Evolutionary conservation across 53 echinoderm and acorn worm genomes (phyloP).

Genomic region (Holothuria leucospilota): DNA sequence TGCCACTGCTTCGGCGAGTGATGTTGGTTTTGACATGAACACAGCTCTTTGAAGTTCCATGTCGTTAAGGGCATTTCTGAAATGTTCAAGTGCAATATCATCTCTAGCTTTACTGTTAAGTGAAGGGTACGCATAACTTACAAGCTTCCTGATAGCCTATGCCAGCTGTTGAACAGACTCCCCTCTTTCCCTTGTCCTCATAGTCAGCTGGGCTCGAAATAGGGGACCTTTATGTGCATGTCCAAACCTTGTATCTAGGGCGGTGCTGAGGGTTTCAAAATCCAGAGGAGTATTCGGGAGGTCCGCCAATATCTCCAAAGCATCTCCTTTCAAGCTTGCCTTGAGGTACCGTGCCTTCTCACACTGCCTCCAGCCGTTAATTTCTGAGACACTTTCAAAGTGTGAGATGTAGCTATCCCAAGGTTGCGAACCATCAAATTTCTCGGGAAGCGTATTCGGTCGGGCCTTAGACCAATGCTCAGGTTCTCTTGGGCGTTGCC

Average conservation of each 20-base stretch:
- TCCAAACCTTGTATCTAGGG: background rate
- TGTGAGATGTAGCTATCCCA: slow-evolving; percentile 2
- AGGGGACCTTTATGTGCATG: background rate
- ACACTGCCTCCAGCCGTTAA: background rate
- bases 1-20: background rate
- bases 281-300: background rate
- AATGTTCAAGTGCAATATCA: background rate
- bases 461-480: background rate
- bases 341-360: background rate
- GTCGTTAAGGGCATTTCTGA: background rate
- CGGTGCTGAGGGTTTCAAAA: background rate
- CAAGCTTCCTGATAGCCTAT: background rate
- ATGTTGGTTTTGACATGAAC: background rate
- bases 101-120: background rate
- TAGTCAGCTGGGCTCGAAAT: background rate
- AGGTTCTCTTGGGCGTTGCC: background rate
- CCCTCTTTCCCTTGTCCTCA: background rate
- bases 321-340: background rate
- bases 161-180: background rate
- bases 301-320: background rate
- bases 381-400: slow-evolving; percentile 13
- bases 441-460: slow-evolving; percentile 1
- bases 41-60: background rate
- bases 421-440: background rate
- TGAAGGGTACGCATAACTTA: background rate